Evolutionary conservation across 2,113 vertebrate species (phyloP).

Genomic region (Pleuronectes platessa): DNA sequence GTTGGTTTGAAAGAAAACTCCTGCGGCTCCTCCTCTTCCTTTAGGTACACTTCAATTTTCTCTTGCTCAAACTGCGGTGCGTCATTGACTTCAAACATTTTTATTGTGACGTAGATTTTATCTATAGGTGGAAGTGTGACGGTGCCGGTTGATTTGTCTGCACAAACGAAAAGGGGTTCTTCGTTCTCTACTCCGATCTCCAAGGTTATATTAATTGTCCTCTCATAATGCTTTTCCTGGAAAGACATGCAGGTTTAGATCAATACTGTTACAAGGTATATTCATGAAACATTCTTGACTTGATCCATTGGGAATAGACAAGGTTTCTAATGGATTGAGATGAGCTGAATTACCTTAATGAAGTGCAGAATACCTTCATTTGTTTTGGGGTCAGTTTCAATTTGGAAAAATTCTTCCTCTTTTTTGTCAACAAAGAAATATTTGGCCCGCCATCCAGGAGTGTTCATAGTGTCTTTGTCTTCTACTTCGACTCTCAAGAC

Average conservation of each 20-base stretch:
- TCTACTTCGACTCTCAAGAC: constrained; percentile 77
- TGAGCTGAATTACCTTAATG: constrained; percentile 78
- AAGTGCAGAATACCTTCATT: constrained; percentile 86
- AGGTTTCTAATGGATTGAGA: background rate
- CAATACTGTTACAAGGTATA: background rate
- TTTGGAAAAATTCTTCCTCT: constrained; percentile 73
- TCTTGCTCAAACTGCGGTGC: constrained; percentile 74
- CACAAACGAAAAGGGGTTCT: constrained; percentile 75
- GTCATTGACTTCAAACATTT: constrained; percentile 73
- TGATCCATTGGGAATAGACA: background rate
- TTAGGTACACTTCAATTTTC: background rate
- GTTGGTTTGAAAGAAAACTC: constrained; percentile 66
- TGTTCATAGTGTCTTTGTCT: constrained; percentile 79
- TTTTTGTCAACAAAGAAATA: constrained; percentile 81
- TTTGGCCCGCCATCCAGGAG: constrained; percentile 79
- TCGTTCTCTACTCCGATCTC: constrained; percentile 79
- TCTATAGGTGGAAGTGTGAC: background rate
- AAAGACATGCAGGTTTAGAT: constrained; percentile 17
- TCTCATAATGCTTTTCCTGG: constrained; percentile 81
- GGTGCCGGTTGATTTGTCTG: background rate
- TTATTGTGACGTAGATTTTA: constrained; percentile 53
- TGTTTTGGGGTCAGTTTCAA: constrained; percentile 82
- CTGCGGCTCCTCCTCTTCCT: constrained; percentile 78
- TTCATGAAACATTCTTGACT: background rate
- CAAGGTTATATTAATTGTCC: constrained; percentile 20